Evolutionary conservation across 2,113 vertebrate genomes (phyloP).

Genomic region (Gymnarchus niloticus): DNA sequence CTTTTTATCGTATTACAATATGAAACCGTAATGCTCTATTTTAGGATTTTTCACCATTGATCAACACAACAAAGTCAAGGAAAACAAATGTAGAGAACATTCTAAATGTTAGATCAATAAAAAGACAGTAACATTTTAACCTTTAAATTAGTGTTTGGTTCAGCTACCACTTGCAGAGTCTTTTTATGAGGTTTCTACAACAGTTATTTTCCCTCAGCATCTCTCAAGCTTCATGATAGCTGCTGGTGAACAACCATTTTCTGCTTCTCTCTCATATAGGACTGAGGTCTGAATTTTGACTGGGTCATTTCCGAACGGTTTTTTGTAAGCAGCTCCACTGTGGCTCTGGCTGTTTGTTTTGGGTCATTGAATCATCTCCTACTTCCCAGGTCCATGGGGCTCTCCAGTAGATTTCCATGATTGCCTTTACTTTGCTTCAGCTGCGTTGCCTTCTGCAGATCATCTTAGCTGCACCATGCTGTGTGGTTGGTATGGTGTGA

Average conservation of each 20-base stretch:
- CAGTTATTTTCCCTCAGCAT: too few relatives aligned
- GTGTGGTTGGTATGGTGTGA: not conserved
- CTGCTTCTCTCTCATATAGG: not conserved
- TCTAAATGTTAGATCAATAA: not conserved
- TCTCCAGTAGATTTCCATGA: not conserved
- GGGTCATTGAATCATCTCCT: not conserved
- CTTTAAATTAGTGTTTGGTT: not conserved
- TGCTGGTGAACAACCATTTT: not conserved
- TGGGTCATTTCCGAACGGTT: not conserved
- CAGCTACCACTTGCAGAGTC: not conserved
- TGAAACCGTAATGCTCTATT: not conserved
- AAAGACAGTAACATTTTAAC: not conserved
- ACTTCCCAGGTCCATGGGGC: not conserved
- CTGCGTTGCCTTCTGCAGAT: not conserved
- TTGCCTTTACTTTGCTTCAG: not conserved
- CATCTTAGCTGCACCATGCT: not conserved
- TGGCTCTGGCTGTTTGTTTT: too few relatives aligned
- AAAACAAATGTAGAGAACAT: not conserved
- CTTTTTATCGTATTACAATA: not conserved
- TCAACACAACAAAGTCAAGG: constrained; percentile 1
- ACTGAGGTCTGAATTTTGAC: not conserved
- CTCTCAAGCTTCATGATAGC: too few relatives aligned
- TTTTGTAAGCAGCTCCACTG: not conserved
- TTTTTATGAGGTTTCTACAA: not conserved
- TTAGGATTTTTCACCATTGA: not conserved